Evolutionary conservation across 1,140 invertebrate genomes (phyloP), one percentile per base, ranked within the genome.

Genomic region (Cotesia glomerata): DNA sequence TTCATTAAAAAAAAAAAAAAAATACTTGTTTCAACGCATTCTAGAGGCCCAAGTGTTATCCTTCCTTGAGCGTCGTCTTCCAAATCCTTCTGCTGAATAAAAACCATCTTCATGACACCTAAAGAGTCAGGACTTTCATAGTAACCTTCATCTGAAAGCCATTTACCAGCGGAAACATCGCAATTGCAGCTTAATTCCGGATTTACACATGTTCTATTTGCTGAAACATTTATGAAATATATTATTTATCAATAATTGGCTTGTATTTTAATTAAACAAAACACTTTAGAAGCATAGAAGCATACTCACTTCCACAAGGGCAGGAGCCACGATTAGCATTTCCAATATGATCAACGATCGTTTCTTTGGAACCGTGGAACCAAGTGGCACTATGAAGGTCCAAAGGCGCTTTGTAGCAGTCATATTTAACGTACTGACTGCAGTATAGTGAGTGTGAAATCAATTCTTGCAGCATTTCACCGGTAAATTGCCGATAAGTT

Each of bases 21-120:
- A 91, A 90, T 88, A 97, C 96, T 96, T 71, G 95, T 96, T 90
- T 97, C 96, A 59, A 97, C 95, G 85, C 96, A 98, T 84, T 97
- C 94, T 62, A 98, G 86, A 9, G 95, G 95, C 4, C 96, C 96
- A 11, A 98, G 85, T 0, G 95, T 97, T 8, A 98, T 94, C 75
- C 95, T 89, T 1, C 94, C 96, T 72, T 93, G 91, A 0, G 95
- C 94, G 82, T 95, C 92, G 73, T 92, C 90, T 67, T 92, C 91
- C 63, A 96, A 87, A 82, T 95, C 91, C 74, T 92, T 91, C 78
- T 96, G 94, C 79, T 97, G 95, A 26, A 97, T 82, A 78, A 97
- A 96, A 66, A 94, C 93, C 92, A 98, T 95, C 81, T 95, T 92
- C 1, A 93, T 97, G 13, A 98, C 94, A 18, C 95, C 96, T 61